A percentile compares a stretch with the other conserved stretches of the same genome.
phyloP scores from a whole-genome alignment of 2,888 invertebrate genomes.

The Zeuzera pyrina region DNA sequence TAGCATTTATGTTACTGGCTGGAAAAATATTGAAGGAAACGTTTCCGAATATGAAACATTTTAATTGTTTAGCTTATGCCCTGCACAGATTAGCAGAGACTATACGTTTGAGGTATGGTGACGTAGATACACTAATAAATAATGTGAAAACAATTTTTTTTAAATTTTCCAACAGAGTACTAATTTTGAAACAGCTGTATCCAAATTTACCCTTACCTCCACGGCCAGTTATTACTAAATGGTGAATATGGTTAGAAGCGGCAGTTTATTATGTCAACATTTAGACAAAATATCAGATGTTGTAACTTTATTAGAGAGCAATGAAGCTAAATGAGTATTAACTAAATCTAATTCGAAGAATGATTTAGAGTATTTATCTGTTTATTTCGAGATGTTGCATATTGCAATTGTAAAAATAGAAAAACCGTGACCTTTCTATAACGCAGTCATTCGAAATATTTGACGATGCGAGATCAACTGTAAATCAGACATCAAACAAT shows the following conservation, averaged over 20 bases:
- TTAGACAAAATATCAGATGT: constrained; percentile 5
- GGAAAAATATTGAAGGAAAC: constrained; percentile 7
- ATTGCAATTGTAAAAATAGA: not conserved
- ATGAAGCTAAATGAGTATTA: too few relatives aligned
- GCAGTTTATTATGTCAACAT: too few relatives aligned
- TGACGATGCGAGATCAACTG: not conserved
- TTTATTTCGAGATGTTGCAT: too few relatives aligned
- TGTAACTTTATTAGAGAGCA: not conserved
- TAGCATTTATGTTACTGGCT: constrained; percentile 10
- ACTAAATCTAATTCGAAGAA: too few relatives aligned
- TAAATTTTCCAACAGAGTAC: constrained; percentile 6
- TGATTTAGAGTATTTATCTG: too few relatives aligned
- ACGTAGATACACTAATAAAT: constrained; percentile 10
- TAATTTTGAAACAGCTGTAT: constrained; percentile 9
- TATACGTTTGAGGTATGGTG: constrained; percentile 4
- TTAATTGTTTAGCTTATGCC: constrained; percentile 12
- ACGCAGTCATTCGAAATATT: not conserved
- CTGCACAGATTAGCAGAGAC: constrained; percentile 7
- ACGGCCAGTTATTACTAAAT: constrained; percentile 8
- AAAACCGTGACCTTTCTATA: not conserved
- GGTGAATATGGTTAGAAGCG: constrained; percentile 9
- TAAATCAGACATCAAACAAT: not conserved
- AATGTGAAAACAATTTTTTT: constrained; percentile 13
- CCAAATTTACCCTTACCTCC: constrained; percentile 10
- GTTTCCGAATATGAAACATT: constrained; percentile 9